Evolutionary conservation across 2,888 invertebrate species (phyloP).

Genomic region (Synergus itoensis): DNA sequence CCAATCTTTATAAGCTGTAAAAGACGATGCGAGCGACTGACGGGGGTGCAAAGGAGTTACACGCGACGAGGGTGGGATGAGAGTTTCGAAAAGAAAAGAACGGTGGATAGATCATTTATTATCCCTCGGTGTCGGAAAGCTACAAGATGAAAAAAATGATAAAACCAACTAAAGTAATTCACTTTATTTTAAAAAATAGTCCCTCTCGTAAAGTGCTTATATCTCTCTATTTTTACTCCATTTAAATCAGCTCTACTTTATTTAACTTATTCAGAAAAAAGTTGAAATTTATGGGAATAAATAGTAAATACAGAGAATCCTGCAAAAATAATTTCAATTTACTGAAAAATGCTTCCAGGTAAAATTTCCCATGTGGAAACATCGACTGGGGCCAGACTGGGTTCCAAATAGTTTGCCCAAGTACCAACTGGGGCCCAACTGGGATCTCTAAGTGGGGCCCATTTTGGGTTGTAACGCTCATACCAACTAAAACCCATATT

Average conservation of each 20-base stretch:
- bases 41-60: conserved; percentile 16
- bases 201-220: conserved; percentile 12
- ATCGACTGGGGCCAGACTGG: too few species aligned
- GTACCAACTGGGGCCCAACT: too few species aligned
- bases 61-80: background rate
- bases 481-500: too few species aligned
- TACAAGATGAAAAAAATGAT: conserved; percentile 15
- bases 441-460: too few species aligned
- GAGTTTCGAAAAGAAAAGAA: background rate
- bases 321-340: too few species aligned
- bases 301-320: too few species aligned
- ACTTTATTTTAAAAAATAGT: conserved; percentile 18
- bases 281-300: background rate
- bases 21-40: background rate
- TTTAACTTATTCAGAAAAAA: background rate
- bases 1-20: background rate
- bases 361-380: too few species aligned
- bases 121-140: conserved; percentile 9
- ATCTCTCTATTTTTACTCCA: conserved; percentile 6
- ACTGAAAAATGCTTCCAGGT: too few species aligned
- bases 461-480: too few species aligned
- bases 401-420: too few species aligned
- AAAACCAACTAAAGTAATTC: conserved; percentile 17
- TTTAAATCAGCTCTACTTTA: background rate
- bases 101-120: conserved; percentile 15